Conservation (phyloP, 2,797 vertebrate species). For the Austrolebias charrua region DNA sequence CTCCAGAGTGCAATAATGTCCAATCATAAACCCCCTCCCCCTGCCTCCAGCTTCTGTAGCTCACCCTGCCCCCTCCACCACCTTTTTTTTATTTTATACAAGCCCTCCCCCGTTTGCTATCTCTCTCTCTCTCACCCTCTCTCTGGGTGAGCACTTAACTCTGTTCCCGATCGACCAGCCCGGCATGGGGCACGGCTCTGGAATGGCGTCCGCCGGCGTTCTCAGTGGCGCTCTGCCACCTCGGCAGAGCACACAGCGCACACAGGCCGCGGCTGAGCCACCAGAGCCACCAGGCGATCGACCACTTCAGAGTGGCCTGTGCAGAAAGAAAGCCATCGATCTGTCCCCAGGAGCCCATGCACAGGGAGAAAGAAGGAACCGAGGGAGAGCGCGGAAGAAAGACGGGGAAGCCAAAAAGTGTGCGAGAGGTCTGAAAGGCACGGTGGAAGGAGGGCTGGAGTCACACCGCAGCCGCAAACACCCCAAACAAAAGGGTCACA, state of each 20-base stretch:
- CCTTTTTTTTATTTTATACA: constrained; percentile 38
- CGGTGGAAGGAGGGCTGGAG: constrained; percentile 67
- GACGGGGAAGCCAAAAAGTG: constrained; percentile 51
- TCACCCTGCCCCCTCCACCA: constrained; percentile 36
- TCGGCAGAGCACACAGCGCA: constrained; percentile 68
- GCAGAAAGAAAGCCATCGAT: constrained; percentile 83
- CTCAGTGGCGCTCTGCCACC: constrained; percentile 73
- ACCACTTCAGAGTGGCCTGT: constrained; percentile 81
- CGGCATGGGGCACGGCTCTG: constrained; percentile 70
- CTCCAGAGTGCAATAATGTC: constrained; percentile 33
- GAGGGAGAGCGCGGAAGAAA: constrained; percentile 44
- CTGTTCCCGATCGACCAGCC: constrained; percentile 82
- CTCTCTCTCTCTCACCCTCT: constrained; percentile 54
- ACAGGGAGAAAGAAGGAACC: constrained; percentile 65
- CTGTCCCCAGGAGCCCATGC: constrained; percentile 67
- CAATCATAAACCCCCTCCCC: constrained; percentile 38
- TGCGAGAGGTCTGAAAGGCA: constrained; percentile 67
- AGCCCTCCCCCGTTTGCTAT: constrained; percentile 55
- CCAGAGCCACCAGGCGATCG: constrained; percentile 76
- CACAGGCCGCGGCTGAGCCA: constrained; percentile 59
- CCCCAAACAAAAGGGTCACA: constrained; percentile 74
- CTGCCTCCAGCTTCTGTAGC: constrained; percentile 4
- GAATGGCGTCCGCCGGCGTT: constrained; percentile 64
- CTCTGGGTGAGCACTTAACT: constrained; percentile 84
- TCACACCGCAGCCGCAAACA: constrained; percentile 63